These are phyloP conservation scores for Caenorhabditis parvicauda DNA, from an alignment of 2,888 invertebrate genomes.

Conservation along the genomic window DNA sequence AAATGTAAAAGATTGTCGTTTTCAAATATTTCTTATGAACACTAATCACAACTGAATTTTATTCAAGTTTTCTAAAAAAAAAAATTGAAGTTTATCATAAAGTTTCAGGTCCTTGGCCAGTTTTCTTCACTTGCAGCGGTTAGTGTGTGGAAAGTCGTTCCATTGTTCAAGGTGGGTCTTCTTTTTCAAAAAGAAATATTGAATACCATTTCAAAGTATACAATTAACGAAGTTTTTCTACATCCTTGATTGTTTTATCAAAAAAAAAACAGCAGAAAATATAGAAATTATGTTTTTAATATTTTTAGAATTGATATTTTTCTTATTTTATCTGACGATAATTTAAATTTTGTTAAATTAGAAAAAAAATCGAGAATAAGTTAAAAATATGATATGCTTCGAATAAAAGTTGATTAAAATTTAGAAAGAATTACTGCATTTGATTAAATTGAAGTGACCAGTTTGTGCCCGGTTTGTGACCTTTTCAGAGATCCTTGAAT, in stretches of 20 bases:
- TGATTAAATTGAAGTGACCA: not conserved
- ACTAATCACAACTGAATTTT: no score
- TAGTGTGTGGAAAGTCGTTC: constrained; percentile 79
- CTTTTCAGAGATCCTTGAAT: no score
- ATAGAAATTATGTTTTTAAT: not conserved
- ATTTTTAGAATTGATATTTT: constrained; percentile 1
- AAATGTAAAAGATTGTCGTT: no score
- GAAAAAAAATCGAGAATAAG: not conserved
- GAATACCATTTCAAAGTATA: no score
- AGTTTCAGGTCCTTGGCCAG: constrained; percentile 73
- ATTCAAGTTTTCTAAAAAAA: no score
- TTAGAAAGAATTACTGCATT: not conserved
- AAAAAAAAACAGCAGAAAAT: no score
- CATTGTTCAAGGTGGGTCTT: constrained; percentile 70
- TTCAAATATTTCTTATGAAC: no score
- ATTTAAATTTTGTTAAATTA: no score
- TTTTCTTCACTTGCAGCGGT: constrained; percentile 74
- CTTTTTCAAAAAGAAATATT: not conserved
- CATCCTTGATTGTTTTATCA: no score
- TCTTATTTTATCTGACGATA: no score
- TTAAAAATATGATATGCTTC: not conserved
- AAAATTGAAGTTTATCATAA: not conserved
- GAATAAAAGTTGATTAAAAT: not conserved
- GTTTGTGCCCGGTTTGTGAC: not conserved
- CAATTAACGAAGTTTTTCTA: no score